Base-by-base conservation (phyloP, 2,888 invertebrate species). In the Orthosia gothica region DNA sequence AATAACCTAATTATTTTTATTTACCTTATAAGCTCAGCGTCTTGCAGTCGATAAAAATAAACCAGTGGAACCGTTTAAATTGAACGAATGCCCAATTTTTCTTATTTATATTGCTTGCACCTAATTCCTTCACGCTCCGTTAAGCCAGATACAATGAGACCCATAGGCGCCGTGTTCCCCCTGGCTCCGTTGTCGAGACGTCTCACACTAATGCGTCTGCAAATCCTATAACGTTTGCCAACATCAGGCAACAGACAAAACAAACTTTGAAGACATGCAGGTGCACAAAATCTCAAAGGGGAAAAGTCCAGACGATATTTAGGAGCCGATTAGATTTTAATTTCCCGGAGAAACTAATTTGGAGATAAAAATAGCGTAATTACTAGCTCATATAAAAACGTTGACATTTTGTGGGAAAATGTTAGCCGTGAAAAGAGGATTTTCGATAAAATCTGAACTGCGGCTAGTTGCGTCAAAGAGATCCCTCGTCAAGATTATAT, bases 151-250 rank as follows among this genome's bases (percentile, higher is more conserved):
- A 80, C 87, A 86, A 85, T 81, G 80, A 87, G 87, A 87, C 86
- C 76, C 81, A 45, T 40, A 83, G 87, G 87, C 87, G 87, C 86
- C 87, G 66, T 73, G 70, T 76, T 81, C 87, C 87, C 87, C 85
- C 81, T 74, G 69, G 79, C 67, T 74, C n/a, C 68, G 74, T 67
- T 76, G 80, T 79, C 79, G 75, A 76, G 79, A 79, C 81, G 76
- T 80, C 73, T 84, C 80, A 64, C 62, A 75, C 71, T 81, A 84
- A 87, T 82, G 84, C 81, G 78, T 84, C 84, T 84, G 84, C 79
- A 85, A 85, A 85, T 74, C 79, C 74, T 63, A 58, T 69, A 71
- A 74, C 65, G 70, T 79, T 77, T 76, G 68, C 79, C 79, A 79
- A 83, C 75, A 49, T 55, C 23, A 70, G 54, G 18, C 75, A 61